phyloP scores from a whole-genome alignment of 1,140 invertebrate genomes.

The Apis florea region DNA sequence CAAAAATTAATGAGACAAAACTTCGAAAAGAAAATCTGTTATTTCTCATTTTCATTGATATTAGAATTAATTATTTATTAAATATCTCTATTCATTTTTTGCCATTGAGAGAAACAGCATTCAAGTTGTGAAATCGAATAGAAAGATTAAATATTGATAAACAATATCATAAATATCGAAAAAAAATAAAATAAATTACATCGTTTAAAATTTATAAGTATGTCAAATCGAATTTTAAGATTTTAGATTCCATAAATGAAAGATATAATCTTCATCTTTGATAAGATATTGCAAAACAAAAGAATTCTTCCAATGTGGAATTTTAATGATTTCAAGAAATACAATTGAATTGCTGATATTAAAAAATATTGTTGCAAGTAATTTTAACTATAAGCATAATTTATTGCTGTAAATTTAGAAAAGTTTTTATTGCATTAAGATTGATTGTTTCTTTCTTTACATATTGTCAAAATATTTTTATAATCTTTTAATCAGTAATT shows the following conservation, averaged over 20 bases:
- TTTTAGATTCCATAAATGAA: neutral
- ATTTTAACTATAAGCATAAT: neutral
- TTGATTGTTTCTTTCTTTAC: neutral
- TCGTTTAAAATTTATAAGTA: neutral
- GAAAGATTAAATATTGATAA: neutral
- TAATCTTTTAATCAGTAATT: neutral
- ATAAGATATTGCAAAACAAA: slow-evolving; percentile 1
- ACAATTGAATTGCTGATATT: neutral
- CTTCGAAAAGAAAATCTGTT: neutral
- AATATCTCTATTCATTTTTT: too few species aligned
- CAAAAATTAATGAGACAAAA: neutral
- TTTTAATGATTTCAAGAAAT: neutral
- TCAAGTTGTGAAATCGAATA: neutral
- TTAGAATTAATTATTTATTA: neutral
- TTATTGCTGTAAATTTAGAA: neutral
- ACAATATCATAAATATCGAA: neutral
- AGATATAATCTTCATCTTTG: slow-evolving; percentile 8
- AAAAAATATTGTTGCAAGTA: neutral
- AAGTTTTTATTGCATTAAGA: neutral
- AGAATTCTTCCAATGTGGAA: neutral
- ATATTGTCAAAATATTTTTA: neutral
- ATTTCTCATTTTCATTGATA: neutral
- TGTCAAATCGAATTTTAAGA: neutral
- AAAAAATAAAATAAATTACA: neutral
- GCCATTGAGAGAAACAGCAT: neutral